Evolutionary conservation across 2,888 invertebrate species (phyloP), one percentile per base, ranked within the genome.

Genomic region (Tiliacea aurago): DNA sequence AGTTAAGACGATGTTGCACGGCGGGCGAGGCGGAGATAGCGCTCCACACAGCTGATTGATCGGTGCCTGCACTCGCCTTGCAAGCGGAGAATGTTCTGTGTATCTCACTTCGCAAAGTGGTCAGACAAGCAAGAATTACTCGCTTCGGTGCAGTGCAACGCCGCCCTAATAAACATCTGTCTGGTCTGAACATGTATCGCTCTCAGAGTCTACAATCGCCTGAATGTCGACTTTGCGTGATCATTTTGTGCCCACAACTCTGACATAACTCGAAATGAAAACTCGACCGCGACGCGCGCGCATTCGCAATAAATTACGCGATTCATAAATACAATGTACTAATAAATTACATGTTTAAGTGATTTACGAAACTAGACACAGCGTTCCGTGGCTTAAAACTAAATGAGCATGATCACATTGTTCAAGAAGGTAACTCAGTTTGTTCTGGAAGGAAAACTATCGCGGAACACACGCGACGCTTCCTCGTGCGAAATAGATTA

Each of bases 211-310:
- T 95, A 94, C 94, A 87, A 90, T 93, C 93, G 87, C 92, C 89
- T 85, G 86, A 90, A 94, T 94, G 95, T 95, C 95, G 95, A 95
- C 93, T 95, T 96, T 95, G 95, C 90, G 91, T 92, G 84, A 88
- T 89, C 84, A 83, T 87, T 94, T 96, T 96, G 96, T 96, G 96
- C 96, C 91, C 90, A 95, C 95, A 96, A 96, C 95, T 96, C 95
- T 88, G 92, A 96, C 96, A 95, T 92, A 91, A 91, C 88, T 88
- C 87, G 90, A 93, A 94, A 86, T 90, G 93, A 93, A 94, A 94
- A 95, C 95, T 93, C 94, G 77, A 87, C 91, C 93, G 87, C 92
- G 89, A 83, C 91, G 90, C 89, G 90, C 85, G 93, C 93, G 92
- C 84, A 78, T 74, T 83, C 93, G 91, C 89, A 93, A 93, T 94